Evolutionary conservation across 2,113 vertebrate species (phyloP).

Genomic region (Pangasianodon gigas): DNA sequence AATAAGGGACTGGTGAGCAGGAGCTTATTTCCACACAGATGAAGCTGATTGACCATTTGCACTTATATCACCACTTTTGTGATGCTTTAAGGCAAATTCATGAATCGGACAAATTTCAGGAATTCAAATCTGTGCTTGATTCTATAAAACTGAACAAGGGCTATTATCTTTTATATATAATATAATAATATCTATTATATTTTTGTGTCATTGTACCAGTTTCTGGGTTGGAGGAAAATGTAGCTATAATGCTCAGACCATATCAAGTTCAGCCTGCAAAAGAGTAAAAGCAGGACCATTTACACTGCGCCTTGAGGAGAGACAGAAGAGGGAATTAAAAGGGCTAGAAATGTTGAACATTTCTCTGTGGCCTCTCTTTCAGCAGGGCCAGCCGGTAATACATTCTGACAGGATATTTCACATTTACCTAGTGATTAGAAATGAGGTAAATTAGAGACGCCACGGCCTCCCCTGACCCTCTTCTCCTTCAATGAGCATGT

Average conservation of each 20-base stretch:
- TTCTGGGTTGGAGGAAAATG: not conserved
- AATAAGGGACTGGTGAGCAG: not conserved
- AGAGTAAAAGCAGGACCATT: not conserved
- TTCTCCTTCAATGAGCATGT: slow-evolving; percentile 46
- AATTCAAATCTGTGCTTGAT: not conserved
- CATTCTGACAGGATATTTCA: slow-evolving; percentile 19
- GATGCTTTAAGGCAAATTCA: not conserved
- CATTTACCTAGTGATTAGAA: slow-evolving; percentile 13
- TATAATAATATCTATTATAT: too few relatives aligned
- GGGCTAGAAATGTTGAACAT: not conserved
- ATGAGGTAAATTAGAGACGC: slow-evolving; percentile 45
- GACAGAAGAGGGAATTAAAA: slow-evolving; percentile 12
- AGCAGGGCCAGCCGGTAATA: not conserved
- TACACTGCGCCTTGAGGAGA: not conserved
- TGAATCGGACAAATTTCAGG: not conserved
- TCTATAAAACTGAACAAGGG: not conserved
- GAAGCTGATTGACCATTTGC: not conserved
- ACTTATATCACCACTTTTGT: not conserved
- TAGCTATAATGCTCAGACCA: not conserved
- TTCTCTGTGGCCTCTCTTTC: not conserved
- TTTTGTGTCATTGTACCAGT: not conserved
- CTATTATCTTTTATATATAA: not conserved
- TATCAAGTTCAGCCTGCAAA: not conserved
- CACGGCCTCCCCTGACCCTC: slow-evolving; percentile 14
- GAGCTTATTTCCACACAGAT: not conserved